phyloP scores from a whole-genome alignment of 2,888 invertebrate genomes.

The Drosophila algonquin region DNA sequence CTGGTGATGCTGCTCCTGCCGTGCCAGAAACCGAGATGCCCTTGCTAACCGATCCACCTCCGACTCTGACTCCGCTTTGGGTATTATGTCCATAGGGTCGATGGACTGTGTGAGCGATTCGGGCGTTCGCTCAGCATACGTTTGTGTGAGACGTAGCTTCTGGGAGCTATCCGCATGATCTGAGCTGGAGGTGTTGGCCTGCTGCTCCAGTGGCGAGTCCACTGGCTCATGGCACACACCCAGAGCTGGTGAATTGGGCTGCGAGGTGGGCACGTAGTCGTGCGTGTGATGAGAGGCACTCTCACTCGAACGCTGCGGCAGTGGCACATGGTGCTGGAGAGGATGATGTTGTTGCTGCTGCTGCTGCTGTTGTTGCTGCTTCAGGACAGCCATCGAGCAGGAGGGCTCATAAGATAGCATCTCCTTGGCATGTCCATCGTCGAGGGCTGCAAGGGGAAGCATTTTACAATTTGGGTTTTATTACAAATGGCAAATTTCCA shows the following conservation, averaged over 20 bases:
- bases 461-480: constrained; percentile 81
- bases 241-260: constrained; percentile 64
- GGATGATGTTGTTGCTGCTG: constrained; percentile 55
- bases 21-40: constrained; percentile 59
- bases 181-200: constrained; percentile 64
- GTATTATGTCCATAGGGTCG: constrained; percentile 81
- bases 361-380: constrained; percentile 61
- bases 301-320: constrained; percentile 74
- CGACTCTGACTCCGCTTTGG: constrained; percentile 74
- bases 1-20: constrained; percentile 60
- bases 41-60: constrained; percentile 66
- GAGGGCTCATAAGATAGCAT: constrained; percentile 75
- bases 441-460: constrained; percentile 79
- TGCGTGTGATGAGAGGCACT: constrained; percentile 60
- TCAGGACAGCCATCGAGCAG: constrained; percentile 64
- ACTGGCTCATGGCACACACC: constrained; percentile 57
- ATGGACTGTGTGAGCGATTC: constrained; percentile 80
- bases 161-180: constrained; percentile 61
- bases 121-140: constrained; percentile 67
- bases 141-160: constrained; percentile 58
- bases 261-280: constrained; percentile 56
- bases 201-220: constrained; percentile 69
- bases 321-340: constrained; percentile 64
- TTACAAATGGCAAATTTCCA: constrained; percentile 72
- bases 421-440: constrained; percentile 70